Conservation (phyloP, 2,113 vertebrate genomes). For the Pontoporia blainvillei region DNA sequence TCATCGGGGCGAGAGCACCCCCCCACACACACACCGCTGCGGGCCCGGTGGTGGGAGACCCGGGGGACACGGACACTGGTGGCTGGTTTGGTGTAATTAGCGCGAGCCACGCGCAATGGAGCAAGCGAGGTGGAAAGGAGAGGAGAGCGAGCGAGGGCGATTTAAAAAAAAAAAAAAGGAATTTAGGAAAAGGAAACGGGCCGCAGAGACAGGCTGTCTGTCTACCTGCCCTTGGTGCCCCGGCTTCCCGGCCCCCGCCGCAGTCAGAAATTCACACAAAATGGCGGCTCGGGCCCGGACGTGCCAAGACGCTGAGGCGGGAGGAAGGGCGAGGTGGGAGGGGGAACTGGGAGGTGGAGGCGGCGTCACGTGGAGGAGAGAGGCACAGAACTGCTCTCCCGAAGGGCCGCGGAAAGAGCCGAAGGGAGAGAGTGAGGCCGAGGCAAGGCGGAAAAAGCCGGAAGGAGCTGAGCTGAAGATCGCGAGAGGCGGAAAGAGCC, state of each 20-base stretch:
- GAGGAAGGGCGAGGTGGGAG: constrained; percentile 56
- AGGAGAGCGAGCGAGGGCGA: constrained; percentile 48
- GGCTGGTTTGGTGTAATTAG: constrained; percentile 69
- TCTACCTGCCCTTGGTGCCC: constrained; percentile 56
- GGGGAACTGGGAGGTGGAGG: constrained; percentile 45
- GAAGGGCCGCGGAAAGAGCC: constrained; percentile 41
- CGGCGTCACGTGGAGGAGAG: neutral
- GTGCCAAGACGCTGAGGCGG: constrained; percentile 15
- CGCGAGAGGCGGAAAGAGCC: neutral
- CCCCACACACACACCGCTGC: neutral
- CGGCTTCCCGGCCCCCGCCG: constrained; percentile 68
- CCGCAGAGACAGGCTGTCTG: constrained; percentile 30
- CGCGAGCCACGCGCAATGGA: constrained; percentile 62
- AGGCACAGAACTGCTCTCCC: neutral
- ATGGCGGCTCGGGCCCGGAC: constrained; percentile 56
- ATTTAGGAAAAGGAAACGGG: constrained; percentile 33
- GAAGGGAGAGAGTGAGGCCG: neutral
- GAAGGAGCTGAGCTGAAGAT: neutral
- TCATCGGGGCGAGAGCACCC: constrained; percentile 57
- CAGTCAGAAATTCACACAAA: constrained; percentile 75
- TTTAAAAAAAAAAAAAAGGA: neutral
- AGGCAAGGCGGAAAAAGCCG: neutral
- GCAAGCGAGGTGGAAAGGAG: constrained; percentile 63
- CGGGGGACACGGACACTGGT: constrained; percentile 59
- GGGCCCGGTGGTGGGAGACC: constrained; percentile 28